Evolutionary conservation across 2,888 invertebrate species (phyloP).

Genomic region (Gasteruption jaculator): DNA sequence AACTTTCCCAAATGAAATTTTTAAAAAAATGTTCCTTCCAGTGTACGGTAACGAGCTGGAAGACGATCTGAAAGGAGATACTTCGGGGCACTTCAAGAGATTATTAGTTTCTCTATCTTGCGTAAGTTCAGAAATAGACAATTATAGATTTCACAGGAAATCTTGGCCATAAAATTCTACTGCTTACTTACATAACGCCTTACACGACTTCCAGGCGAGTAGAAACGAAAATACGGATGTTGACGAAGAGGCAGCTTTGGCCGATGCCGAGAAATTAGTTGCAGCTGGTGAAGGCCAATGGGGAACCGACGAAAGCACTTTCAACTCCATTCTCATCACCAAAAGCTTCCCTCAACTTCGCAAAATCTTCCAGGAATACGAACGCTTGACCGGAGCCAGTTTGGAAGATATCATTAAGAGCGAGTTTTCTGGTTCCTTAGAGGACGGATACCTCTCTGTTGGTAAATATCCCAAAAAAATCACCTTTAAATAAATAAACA

Average conservation of each 20-base stretch:
- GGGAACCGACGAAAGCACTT: constrained; percentile 85
- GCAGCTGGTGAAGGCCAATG: constrained; percentile 68
- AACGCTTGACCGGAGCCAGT: constrained; percentile 70
- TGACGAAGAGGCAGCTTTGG: constrained; percentile 67
- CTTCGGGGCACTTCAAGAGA: constrained; percentile 85
- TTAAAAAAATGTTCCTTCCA: constrained; percentile 51
- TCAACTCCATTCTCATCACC: constrained; percentile 80
- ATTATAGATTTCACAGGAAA: background rate
- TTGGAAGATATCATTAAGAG: constrained; percentile 76
- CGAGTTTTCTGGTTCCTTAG: constrained; percentile 75
- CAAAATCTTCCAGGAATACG: constrained; percentile 67
- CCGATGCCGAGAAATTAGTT: constrained; percentile 76
- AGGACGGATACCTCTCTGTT: constrained; percentile 77
- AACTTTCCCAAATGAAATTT: background rate
- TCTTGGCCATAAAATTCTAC: background rate
- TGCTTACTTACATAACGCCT: background rate
- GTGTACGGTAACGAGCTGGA: constrained; percentile 77
- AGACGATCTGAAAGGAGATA: constrained; percentile 79
- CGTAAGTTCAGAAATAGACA: constrained; percentile 30
- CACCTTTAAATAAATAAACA: too few relatives aligned
- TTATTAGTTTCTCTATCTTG: constrained; percentile 79
- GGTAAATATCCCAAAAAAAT: too few relatives aligned
- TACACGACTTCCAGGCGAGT: constrained; percentile 53
- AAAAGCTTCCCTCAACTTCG: constrained; percentile 70
- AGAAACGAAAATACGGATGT: constrained; percentile 74